Evolutionary conservation across 2,113 vertebrate genomes (phyloP).

Genomic region (Bos indicus): DNA sequence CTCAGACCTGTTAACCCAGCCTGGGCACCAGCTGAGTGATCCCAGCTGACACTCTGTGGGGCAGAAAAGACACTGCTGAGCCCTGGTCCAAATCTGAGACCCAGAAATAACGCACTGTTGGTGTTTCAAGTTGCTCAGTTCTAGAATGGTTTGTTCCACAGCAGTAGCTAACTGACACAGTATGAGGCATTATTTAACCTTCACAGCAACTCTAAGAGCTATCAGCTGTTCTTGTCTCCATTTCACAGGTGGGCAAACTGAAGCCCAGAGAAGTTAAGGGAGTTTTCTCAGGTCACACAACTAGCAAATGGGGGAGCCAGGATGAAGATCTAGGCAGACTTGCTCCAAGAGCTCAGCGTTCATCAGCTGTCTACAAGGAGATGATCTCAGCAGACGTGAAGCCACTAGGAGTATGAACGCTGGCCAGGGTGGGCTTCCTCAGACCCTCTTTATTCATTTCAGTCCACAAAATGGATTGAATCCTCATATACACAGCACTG

Average conservation of each 20-base stretch:
- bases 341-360: background rate
- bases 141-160: background rate
- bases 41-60: background rate
- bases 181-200: background rate
- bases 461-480: background rate
- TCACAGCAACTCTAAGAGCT: background rate
- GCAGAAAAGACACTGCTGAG: background rate
- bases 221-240: background rate
- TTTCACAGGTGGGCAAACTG: background rate
- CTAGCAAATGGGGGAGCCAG: background rate
- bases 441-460: background rate
- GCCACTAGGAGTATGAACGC: background rate
- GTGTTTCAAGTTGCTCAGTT: background rate
- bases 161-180: background rate
- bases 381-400: background rate
- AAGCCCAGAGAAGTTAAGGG: background rate
- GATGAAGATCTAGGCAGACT: background rate
- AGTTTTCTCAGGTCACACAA: background rate
- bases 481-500: background rate
- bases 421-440: too few relatives aligned
- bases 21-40: background rate
- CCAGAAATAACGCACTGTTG: background rate
- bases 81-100: background rate
- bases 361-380: background rate
- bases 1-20: background rate